phyloP scores from a whole-genome alignment of 2,797 vertebrate species.

The Falco naumanni region DNA sequence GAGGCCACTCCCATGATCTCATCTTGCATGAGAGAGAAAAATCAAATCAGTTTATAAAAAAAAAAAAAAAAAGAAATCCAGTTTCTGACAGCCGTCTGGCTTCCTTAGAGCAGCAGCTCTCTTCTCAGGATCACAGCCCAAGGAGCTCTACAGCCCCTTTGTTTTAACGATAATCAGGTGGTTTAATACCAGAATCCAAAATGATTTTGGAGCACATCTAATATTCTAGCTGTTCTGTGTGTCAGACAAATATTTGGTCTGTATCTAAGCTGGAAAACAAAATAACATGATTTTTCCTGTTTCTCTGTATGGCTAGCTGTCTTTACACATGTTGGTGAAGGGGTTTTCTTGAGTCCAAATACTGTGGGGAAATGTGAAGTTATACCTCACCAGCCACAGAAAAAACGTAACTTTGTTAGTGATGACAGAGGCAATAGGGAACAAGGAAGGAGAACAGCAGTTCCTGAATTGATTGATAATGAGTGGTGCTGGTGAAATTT shows the following conservation, averaged over 20 bases:
- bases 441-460: not conserved
- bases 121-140: not conserved
- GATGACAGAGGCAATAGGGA: not conserved
- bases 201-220: not conserved
- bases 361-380: not conserved
- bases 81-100: not conserved
- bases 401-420: not conserved
- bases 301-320: not conserved
- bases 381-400: not conserved
- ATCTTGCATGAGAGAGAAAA: not conserved
- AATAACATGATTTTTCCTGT: not conserved
- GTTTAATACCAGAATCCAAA: slow-evolving; percentile 23
- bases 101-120: not conserved
- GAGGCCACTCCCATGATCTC: not conserved
- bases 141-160: not conserved
- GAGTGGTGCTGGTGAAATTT: not conserved
- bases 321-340: not conserved
- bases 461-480: not conserved
- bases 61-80: not conserved
- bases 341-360: not conserved
- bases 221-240: not conserved
- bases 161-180: slow-evolving; percentile 30
- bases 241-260: not conserved
- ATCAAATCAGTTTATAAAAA: not conserved
- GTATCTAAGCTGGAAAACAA: not conserved